A percentile compares a stretch with the other conserved stretches of the same genome.
Conservation (phyloP, 2,113 vertebrate genomes). For the Trichomycterus rosablanca region DNA sequence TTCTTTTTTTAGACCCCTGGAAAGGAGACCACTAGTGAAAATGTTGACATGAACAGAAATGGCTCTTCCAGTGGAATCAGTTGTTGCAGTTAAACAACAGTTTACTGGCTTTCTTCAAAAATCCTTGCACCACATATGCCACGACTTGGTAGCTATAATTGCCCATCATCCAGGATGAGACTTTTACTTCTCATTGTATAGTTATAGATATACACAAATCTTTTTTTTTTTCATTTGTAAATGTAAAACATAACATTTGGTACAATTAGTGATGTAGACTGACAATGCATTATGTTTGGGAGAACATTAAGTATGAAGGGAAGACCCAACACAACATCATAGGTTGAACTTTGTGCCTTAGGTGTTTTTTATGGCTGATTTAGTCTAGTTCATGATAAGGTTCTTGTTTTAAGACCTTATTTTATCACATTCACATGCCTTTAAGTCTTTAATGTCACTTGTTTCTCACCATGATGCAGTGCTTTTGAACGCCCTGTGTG, state of each 20-base stretch:
- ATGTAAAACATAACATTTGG: not conserved
- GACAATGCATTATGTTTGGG: constrained; percentile 14
- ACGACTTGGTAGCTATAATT: constrained; percentile 12
- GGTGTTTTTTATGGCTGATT: not conserved
- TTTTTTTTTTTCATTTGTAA: constrained; percentile 12
- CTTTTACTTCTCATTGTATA: constrained; percentile 14
- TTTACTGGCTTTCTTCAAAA: constrained; percentile 6
- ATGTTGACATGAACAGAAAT: constrained; percentile 94
- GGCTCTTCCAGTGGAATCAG: constrained; percentile 96
- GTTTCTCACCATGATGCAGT: too few species aligned
- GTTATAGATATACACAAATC: too few species aligned
- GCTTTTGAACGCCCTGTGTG: too few species aligned
- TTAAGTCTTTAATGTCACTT: too few species aligned
- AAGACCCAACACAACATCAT: constrained; percentile 6
- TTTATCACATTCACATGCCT: too few species aligned
- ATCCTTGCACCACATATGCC: constrained; percentile 18
- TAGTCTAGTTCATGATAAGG: too few species aligned
- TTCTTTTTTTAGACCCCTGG: constrained; percentile 81
- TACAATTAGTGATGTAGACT: constrained; percentile 5
- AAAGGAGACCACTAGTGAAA: constrained; percentile 99
- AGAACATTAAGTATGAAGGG: constrained; percentile 1
- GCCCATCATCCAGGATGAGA: constrained; percentile 23
- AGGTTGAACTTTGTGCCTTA: constrained; percentile 14
- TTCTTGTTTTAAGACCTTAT: too few species aligned
- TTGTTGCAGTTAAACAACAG: constrained; percentile 84